Conservation (phyloP, 2,888 invertebrate genomes). For the Lycaena phlaeas region DNA sequence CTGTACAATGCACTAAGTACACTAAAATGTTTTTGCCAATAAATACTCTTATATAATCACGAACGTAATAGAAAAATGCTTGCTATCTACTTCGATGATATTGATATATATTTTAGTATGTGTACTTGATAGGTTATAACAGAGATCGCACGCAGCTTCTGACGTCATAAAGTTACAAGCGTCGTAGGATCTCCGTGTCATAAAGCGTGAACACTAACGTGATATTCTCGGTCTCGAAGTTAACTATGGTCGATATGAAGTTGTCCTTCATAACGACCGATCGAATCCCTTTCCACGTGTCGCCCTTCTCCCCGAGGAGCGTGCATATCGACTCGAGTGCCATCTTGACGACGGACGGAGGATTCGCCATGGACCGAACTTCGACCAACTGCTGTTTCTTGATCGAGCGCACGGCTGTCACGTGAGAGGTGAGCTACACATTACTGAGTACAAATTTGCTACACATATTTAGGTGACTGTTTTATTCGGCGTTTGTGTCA, state of each 20-base stretch:
- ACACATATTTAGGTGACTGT: slow-evolving; percentile 7
- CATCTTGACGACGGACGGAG: slow-evolving; percentile 92
- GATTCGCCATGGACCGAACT: slow-evolving; percentile 95
- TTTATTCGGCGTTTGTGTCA: slow-evolving; percentile 3
- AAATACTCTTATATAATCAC: slow-evolving; percentile 38
- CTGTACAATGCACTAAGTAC: slow-evolving; percentile 31
- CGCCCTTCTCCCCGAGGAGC: slow-evolving; percentile 90
- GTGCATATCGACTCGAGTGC: slow-evolving; percentile 96
- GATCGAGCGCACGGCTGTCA: slow-evolving; percentile 92
- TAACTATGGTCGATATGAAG: slow-evolving; percentile 94
- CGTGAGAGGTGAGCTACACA: slow-evolving; percentile 29
- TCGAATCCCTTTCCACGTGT: slow-evolving; percentile 95
- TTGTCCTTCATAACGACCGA: slow-evolving; percentile 95
- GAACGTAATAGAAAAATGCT: slow-evolving; percentile 22
- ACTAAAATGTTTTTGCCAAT: slow-evolving; percentile 64
- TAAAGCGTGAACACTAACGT: slow-evolving; percentile 77
- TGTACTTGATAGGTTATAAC: background rate
- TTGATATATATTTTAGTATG: slow-evolving; percentile 6
- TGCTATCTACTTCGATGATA: slow-evolving; percentile 25
- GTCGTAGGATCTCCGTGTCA: slow-evolving; percentile 23
- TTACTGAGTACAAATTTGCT: slow-evolving; percentile 24
- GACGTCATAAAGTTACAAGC: no score
- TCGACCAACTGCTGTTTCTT: slow-evolving; percentile 97
- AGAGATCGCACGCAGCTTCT: slow-evolving; percentile 13
- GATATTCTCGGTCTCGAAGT: slow-evolving; percentile 94